Conservation (phyloP, 2,797 vertebrate genomes). For the Alfaro cultratus region DNA sequence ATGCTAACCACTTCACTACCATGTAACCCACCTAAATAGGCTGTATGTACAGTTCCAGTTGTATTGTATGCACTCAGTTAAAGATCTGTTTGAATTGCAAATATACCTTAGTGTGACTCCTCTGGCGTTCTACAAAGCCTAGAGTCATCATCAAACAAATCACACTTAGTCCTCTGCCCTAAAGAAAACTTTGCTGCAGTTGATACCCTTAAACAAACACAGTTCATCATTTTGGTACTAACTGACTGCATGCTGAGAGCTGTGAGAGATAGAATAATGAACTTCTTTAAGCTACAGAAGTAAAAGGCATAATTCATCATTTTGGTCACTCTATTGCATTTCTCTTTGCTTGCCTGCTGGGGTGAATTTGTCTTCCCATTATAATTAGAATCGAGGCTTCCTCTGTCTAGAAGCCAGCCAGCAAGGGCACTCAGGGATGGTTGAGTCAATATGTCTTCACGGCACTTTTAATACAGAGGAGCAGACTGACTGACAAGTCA, state of each 20-base stretch:
- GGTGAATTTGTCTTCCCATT: slow-evolving; percentile 76
- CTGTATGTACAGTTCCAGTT: background rate
- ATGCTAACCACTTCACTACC: background rate
- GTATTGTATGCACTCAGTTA: background rate
- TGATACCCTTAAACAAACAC: slow-evolving; percentile 61
- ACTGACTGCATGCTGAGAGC: slow-evolving; percentile 62
- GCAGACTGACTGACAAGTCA: slow-evolving; percentile 75
- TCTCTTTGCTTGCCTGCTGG: slow-evolving; percentile 64
- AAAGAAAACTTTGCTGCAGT: slow-evolving; percentile 33
- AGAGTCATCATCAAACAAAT: slow-evolving; percentile 29
- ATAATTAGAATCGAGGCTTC: slow-evolving; percentile 77
- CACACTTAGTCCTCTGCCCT: slow-evolving; percentile 19
- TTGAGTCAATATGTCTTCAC: slow-evolving; percentile 77
- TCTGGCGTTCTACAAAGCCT: slow-evolving; percentile 5
- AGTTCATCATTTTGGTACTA: slow-evolving; percentile 62
- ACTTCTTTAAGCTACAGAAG: slow-evolving; percentile 63
- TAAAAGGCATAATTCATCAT: slow-evolving; percentile 74
- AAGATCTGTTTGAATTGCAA: slow-evolving; percentile 21
- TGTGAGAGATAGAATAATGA: slow-evolving; percentile 73
- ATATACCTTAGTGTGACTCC: background rate
- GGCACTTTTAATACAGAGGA: slow-evolving; percentile 77
- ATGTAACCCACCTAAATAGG: background rate
- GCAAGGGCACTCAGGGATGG: slow-evolving; percentile 74
- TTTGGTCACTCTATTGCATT: slow-evolving; percentile 65
- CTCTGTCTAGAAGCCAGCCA: slow-evolving; percentile 70